phyloP scores from a whole-genome alignment of 2,113 vertebrate species.

The Ictidomys tridecemlineatus region DNA sequence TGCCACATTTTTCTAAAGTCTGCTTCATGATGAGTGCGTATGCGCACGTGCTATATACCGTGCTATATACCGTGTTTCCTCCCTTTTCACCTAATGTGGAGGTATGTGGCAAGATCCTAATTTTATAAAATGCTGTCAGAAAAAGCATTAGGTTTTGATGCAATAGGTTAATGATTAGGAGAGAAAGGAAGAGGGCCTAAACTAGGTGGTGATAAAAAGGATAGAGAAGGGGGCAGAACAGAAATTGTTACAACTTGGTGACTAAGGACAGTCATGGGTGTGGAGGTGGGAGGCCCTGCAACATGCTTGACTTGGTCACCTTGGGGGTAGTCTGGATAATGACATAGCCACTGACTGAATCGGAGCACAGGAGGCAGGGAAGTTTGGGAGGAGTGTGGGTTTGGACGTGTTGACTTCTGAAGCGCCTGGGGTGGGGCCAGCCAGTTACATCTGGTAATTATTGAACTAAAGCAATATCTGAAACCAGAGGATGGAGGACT shows the following conservation, averaged over 20 bases:
- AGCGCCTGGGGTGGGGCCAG: neutral
- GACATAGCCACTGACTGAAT: neutral
- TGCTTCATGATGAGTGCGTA: neutral
- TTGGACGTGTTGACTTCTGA: neutral
- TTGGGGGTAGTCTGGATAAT: neutral
- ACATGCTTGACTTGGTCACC: neutral
- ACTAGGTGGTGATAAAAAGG: neutral
- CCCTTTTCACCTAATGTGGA: neutral
- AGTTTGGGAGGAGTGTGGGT: neutral
- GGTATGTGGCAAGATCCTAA: neutral
- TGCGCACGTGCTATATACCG: neutral
- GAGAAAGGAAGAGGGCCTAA: neutral
- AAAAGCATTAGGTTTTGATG: neutral
- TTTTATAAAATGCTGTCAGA: neutral
- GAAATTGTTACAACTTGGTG: neutral
- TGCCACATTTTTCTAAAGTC: neutral
- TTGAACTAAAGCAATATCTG: neutral
- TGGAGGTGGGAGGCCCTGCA: neutral
- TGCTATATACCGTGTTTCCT: neutral
- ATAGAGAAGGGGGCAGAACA: neutral
- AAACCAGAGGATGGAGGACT: neutral
- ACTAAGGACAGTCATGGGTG: neutral
- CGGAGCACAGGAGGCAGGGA: too few relatives aligned
- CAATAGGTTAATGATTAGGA: neutral
- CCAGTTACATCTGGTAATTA: neutral